Percentiles rank a stretch among this genome's conserved stretches.
phyloP scores from a whole-genome alignment of 2,113 vertebrate species.

The Eptatretus burgeri region DNA sequence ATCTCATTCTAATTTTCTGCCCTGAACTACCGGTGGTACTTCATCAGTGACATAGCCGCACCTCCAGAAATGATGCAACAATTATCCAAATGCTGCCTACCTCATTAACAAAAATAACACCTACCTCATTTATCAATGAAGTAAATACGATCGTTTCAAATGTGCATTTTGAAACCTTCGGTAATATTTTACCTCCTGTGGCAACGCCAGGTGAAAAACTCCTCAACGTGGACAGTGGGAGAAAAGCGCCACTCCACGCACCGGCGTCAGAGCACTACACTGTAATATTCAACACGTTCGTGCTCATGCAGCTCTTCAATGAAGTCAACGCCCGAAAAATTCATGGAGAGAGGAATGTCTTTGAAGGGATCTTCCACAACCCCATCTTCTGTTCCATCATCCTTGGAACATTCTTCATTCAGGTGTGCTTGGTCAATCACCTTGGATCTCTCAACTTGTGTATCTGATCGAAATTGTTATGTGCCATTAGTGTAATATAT shows the following conservation, averaged over 20 bases:
- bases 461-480: too few relatives aligned
- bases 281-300: constrained; percentile 37
- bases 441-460: background rate
- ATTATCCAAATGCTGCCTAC: too few relatives aligned
- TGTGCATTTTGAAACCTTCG: too few relatives aligned
- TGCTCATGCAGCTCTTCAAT: constrained; percentile 48
- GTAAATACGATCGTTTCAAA: too few relatives aligned
- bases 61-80: too few relatives aligned
- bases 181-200: too few relatives aligned
- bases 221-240: constrained; percentile 51
- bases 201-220: constrained; percentile 32
- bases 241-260: constrained; percentile 39
- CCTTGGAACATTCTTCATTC: constrained; percentile 25
- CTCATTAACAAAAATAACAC: too few relatives aligned
- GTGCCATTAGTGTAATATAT: too few relatives aligned
- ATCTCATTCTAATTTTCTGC: too few relatives aligned
- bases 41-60: too few relatives aligned
- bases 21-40: too few relatives aligned
- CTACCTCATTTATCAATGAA: too few relatives aligned
- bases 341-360: constrained; percentile 37
- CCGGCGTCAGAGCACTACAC: constrained; percentile 50
- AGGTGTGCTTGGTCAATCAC: constrained; percentile 17
- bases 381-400: constrained; percentile 50
- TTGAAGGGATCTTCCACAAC: constrained; percentile 34
- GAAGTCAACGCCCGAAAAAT: constrained; percentile 44